Conservation (phyloP, 2,888 invertebrate genomes). For the Acleris holmiana region DNA sequence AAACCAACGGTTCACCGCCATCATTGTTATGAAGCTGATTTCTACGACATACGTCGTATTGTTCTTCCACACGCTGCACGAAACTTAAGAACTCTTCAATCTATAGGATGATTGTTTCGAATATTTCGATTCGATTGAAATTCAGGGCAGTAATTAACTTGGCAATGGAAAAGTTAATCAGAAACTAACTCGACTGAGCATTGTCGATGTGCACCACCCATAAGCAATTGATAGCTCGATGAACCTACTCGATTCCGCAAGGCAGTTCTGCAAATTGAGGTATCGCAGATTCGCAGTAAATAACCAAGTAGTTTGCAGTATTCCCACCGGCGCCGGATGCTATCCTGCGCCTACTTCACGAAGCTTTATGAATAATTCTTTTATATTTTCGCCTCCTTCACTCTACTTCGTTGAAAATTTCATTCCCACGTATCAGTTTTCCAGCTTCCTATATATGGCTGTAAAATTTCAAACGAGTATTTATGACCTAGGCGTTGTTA, state of each 20-base stretch:
- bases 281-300: slow-evolving; percentile 36
- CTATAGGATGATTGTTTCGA: too few species aligned
- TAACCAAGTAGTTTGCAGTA: slow-evolving; percentile 42
- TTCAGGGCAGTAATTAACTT: too few species aligned
- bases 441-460: slow-evolving; percentile 41
- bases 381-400: slow-evolving; percentile 51
- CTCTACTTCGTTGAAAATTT: slow-evolving; percentile 53
- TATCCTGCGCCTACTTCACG: slow-evolving; percentile 49
- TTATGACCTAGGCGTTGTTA: neutral
- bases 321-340: slow-evolving; percentile 40
- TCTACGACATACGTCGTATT: too few species aligned
- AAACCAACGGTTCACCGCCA: too few species aligned
- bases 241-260: slow-evolving; percentile 22
- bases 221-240: slow-evolving; percentile 23
- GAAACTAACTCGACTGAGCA: neutral
- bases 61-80: too few species aligned
- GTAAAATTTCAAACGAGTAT: slow-evolving; percentile 28
- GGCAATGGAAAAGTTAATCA: too few species aligned
- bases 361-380: slow-evolving; percentile 66
- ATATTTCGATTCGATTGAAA: too few species aligned
- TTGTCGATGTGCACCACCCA: slow-evolving; percentile 10
- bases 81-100: too few species aligned
- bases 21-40: too few species aligned
- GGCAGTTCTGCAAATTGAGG: slow-evolving; percentile 34
- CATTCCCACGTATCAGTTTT: slow-evolving; percentile 40